Percentiles rank a stretch among this genome's conserved stretches.
phyloP scores from a whole-genome alignment of 2,797 vertebrate species.

The Semotilus atromaculatus region DNA sequence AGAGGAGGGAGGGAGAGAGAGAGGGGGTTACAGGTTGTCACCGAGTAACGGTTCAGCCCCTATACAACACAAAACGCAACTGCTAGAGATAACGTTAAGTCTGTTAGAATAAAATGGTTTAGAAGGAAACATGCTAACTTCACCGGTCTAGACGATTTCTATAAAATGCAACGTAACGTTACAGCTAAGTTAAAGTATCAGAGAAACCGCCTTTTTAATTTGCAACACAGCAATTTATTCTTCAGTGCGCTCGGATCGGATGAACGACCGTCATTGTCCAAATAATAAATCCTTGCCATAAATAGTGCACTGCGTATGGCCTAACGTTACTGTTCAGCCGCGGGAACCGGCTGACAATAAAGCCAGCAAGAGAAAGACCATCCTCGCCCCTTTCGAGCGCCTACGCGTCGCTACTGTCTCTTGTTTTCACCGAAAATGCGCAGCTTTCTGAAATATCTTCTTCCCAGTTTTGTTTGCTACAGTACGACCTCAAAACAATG shows the following conservation, averaged over 20 bases:
- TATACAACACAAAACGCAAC: slow-evolving; percentile 37
- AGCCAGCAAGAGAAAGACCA: slow-evolving; percentile 32
- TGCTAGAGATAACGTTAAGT: background rate
- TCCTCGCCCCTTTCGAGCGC: slow-evolving; percentile 35
- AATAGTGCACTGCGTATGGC: slow-evolving; percentile 6
- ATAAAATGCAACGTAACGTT: background rate
- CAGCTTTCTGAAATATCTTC: background rate
- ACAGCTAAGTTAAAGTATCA: background rate
- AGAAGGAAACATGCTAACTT: background rate
- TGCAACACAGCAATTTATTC: background rate
- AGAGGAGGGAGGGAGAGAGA: slow-evolving; percentile 21
- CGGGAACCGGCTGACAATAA: slow-evolving; percentile 1
- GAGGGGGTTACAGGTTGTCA: slow-evolving; percentile 49
- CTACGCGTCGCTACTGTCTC: slow-evolving; percentile 26
- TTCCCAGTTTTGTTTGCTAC: background rate
- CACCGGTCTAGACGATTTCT: background rate
- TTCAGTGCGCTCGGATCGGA: background rate
- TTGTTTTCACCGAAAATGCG: slow-evolving; percentile 24
- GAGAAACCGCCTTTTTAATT: background rate
- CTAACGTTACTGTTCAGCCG: slow-evolving; percentile 14
- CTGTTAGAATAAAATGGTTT: background rate
- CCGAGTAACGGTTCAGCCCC: slow-evolving; percentile 63
- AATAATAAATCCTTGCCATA: background rate
- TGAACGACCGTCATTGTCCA: background rate
- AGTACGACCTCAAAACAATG: background rate